Evolutionary conservation across 2,888 invertebrate species (phyloP), one percentile per base, ranked within the genome.

Genomic region (Hyalella azteca): DNA sequence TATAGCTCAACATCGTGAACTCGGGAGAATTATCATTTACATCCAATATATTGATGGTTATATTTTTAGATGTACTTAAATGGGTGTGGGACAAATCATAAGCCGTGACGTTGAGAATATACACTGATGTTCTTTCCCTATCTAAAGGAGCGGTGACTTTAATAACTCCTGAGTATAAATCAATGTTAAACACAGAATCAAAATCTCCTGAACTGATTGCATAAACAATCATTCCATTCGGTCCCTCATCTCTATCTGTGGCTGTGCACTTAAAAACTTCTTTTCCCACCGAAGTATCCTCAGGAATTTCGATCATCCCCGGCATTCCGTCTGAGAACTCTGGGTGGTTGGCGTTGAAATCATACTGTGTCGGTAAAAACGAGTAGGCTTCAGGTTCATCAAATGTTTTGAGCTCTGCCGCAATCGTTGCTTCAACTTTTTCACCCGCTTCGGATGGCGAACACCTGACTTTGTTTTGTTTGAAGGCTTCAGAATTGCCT

Each of bases 11-110:
- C n/a, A 94, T 90, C 41, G 93, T 92, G 88, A 97, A 97, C 83
- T 90, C 91, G 0, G 96, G 96, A 2, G 93, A 91, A 87, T 94
- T 95, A 88, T 95, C 97, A 88, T 97, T 97, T 77, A 96, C 93
- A 88, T 98, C 97, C 86, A 94, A 94, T 7, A 96, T 92, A 45
- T 91, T 91, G 66, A 96, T 92, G 84, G 94, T 91, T 36, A 97
- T 93, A 39, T 93, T 88, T 2, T 95, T 95, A 0, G 94, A 95
- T 0, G 91, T 90, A 0, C 93, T 92, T 87, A 94, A 93, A 85
- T 93, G 93, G 0, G 95, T 95, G 82, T 91, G 91, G 0, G 96
- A 96, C 50, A 94, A 90, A 88, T 97, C 96, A 88, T 93, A 95
- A 0, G 94, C 95, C 11, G 93, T 94, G 45, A 97, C 91, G 87